Evolutionary conservation across 1,140 invertebrate genomes (phyloP), one percentile per base, ranked within the genome.

Genomic region (Diorhabda carinulata): DNA sequence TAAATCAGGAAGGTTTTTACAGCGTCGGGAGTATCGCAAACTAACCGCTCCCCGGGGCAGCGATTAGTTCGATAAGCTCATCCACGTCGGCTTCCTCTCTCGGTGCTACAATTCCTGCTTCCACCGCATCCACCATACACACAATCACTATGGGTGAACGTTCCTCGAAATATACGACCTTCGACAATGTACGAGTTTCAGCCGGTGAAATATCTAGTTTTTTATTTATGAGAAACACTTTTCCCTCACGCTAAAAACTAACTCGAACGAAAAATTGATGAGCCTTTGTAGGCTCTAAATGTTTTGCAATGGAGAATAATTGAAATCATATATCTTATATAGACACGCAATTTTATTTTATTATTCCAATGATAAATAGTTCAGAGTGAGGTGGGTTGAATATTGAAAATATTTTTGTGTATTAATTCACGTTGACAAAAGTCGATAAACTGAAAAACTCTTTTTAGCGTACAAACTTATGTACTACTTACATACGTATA

Each of bases 1-100:
- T 77, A 77, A 77, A 77, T 77, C 75, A 77, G 70, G 71, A 40
- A 62, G 67, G 71, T 76, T 77, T 76, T 77, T 76, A 73, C 70
- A 66, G 64, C 69, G 66, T 63, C 66, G 75, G 67, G 69, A 72
- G 69, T 75, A 76, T 78, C 73, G 75, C 71, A 71, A 74, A 75
- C 76, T 76, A 78, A 78, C 72, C 73, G 75, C 71, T 78, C 76
- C 75, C 76, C 61, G 43, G 76, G 72, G 76, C 68, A 65, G 45
- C 70, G 75, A 78, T 78, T 76, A 76, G 73, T 64, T 66, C 71
- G 75, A 75, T 76, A 78, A 76, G 75, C 71, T 75, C 66, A 74
- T 69, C 67, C 74, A 70, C 68, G 63, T 44, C 45, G 62, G 47
- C 43, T 61, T 62, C 52, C 64, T 71, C 43, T 60, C 43, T 52